A percentile compares a stretch with the other conserved stretches of the same genome.
Evolutionary conservation across 1,140 invertebrate genomes (phyloP).

Genomic region (Scaptomyza montana): DNA sequence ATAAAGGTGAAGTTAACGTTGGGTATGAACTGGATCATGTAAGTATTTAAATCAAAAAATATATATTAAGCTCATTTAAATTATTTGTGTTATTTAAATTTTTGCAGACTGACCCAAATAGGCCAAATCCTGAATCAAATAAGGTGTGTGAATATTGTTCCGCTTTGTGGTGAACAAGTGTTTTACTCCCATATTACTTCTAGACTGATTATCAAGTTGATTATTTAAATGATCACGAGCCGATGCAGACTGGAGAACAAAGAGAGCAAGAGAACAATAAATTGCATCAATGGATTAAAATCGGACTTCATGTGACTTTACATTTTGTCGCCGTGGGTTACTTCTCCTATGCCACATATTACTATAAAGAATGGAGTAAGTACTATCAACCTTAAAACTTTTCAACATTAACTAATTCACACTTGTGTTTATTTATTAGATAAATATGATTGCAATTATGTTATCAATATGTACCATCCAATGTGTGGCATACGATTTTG

Average conservation of each 20-base stretch:
- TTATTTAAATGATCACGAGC: slow-evolving; percentile 9
- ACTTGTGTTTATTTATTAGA: slow-evolving; percentile 1
- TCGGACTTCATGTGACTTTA: slow-evolving; percentile 31
- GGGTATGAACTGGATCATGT: slow-evolving; percentile 64
- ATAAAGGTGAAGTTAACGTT: slow-evolving; percentile 53
- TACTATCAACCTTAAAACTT: slow-evolving; percentile 3
- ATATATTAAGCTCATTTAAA: not conserved
- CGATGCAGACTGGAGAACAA: not conserved
- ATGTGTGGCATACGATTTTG: slow-evolving; percentile 85
- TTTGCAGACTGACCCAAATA: slow-evolving; percentile 8
- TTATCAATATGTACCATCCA: not conserved
- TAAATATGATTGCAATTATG: slow-evolving; percentile 42
- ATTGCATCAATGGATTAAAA: slow-evolving; percentile 32
- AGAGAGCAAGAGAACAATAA: slow-evolving; percentile 21
- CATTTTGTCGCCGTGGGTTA: slow-evolving; percentile 61
- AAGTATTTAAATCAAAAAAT: slow-evolving; percentile 12
- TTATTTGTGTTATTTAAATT: not conserved
- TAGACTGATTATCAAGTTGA: slow-evolving; percentile 48
- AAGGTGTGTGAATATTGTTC: slow-evolving; percentile 20
- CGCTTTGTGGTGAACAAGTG: not conserved
- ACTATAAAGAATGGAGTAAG: slow-evolving; percentile 68
- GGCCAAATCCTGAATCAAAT: slow-evolving; percentile 1
- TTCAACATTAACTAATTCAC: not conserved
- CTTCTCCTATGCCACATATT: slow-evolving; percentile 76
- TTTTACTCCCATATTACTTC: not conserved